Evolutionary conservation across 2,888 invertebrate genomes (phyloP), one percentile per base, ranked within the genome.

Genomic region (Diogma glabrata): DNA sequence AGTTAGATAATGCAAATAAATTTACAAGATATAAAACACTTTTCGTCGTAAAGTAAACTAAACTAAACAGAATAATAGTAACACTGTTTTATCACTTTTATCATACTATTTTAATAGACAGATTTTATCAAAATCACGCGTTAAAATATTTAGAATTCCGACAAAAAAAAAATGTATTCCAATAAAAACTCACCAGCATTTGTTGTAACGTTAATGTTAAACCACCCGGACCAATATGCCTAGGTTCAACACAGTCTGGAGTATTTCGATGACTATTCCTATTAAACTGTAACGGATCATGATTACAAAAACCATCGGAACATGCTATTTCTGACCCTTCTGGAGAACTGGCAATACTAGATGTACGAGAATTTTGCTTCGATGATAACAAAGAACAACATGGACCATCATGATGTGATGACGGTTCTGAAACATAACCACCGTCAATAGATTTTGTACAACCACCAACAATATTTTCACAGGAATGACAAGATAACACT

Each of bases 241-340:
- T 30, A 45, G 47, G 45, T 30, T 52, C 50, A 24, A 20, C 33
- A 53, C 55, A 50, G n/a, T 56, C 55, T 54, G 55, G 45, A 47
- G 55, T 51, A 49, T 49, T 47, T 30, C 30, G 30, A 30, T 30
- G 23, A 20, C 20, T 12, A 28, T 40, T 54, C 53, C 56, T 65
- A 65, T 51, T 67, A 66, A 38, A 63, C 58, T 58, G 16, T 20
- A 43, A 52, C 5, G 63, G 59, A 16, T 85, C 85, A 59, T 84
- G 82, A 65, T 86, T 87, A 69, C 92, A 92, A 65, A 87, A 86
- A 38, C 85, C 85, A 64, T 92, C 92, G 1, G 85, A 87, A 69
- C 90, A 93, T 1, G 88, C 89, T 50, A 91, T 81, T 64, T 91
- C 92, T 0, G 91, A 91, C 24, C 91, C 90, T 63, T 91, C 92